Conservation (phyloP, 1,140 invertebrate genomes). For the Achroia grisella region DNA sequence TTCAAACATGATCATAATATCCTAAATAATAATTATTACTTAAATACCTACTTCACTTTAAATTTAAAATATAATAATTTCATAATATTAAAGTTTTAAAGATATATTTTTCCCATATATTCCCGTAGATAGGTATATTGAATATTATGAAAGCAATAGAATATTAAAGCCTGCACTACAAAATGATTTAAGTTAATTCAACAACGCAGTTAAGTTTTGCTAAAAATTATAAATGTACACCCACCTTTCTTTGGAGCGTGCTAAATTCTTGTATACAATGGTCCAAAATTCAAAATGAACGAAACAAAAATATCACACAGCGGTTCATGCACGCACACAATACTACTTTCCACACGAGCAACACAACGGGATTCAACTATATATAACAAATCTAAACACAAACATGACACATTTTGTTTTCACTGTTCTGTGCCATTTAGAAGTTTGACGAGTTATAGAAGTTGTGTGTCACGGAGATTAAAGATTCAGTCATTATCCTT, state of each 20-base stretch:
- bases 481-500: constrained; percentile 42
- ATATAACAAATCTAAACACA: constrained; percentile 27
- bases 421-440: neutral
- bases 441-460: constrained; percentile 35
- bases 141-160: no score
- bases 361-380: constrained; percentile 38
- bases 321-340: constrained; percentile 47
- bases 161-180: no score
- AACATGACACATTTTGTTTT: constrained; percentile 14
- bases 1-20: no score
- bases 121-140: no score
- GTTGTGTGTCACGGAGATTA: constrained; percentile 49
- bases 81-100: no score
- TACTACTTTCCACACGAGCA: constrained; percentile 50
- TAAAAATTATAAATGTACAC: no score
- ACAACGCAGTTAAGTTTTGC: no score
- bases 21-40: no score
- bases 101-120: no score
- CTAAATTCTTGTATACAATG: constrained; percentile 12
- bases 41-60: no score
- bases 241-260: neutral
- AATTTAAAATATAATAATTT: no score
- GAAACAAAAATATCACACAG: constrained; percentile 55
- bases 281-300: constrained; percentile 39
- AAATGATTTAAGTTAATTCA: no score